These are phyloP conservation scores for Tenthredo scrophulariae DNA, from an alignment of 2,888 invertebrate genomes.

Conservation along the genomic window DNA sequence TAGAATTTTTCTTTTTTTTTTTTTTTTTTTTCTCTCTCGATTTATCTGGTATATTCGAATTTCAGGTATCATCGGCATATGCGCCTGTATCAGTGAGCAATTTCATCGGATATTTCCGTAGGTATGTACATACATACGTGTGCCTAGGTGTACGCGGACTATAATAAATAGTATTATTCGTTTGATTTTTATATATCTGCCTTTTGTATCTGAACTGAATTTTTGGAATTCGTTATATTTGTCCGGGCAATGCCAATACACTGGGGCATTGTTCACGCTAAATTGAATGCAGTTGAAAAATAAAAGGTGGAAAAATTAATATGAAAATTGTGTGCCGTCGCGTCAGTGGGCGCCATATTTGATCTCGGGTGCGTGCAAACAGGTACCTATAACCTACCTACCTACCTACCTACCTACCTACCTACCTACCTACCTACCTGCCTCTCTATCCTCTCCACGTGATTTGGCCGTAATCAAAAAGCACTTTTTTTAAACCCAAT, in stretches of 20 bases:
- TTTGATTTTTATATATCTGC: slow-evolving; percentile 1
- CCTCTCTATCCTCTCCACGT: neutral
- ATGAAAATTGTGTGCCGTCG: slow-evolving; percentile 62
- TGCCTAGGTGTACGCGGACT: neutral
- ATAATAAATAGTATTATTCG: neutral
- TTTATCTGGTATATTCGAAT: neutral
- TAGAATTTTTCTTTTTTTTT: neutral
- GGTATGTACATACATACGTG: neutral
- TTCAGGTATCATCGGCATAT: neutral
- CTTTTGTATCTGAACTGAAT: slow-evolving; percentile 19
- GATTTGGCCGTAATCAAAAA: slow-evolving; percentile 50
- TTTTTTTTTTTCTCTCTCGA: neutral
- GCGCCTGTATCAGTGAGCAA: neutral
- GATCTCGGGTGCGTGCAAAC: slow-evolving; percentile 52
- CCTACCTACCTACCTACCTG: neutral
- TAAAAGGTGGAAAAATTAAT: slow-evolving; percentile 64
- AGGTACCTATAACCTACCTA: neutral
- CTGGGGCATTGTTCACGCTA: slow-evolving; percentile 66
- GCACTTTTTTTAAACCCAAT: slow-evolving; percentile 44
- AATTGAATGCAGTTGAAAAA: slow-evolving; percentile 66
- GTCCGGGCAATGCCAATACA: slow-evolving; percentile 63
- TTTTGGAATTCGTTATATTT: slow-evolving; percentile 63
- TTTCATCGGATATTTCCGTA: neutral
- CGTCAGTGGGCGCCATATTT: slow-evolving; percentile 41
- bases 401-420: neutral